phyloP scores from a whole-genome alignment of 2,113 vertebrate genomes.

The Elephantulus edwardii region DNA sequence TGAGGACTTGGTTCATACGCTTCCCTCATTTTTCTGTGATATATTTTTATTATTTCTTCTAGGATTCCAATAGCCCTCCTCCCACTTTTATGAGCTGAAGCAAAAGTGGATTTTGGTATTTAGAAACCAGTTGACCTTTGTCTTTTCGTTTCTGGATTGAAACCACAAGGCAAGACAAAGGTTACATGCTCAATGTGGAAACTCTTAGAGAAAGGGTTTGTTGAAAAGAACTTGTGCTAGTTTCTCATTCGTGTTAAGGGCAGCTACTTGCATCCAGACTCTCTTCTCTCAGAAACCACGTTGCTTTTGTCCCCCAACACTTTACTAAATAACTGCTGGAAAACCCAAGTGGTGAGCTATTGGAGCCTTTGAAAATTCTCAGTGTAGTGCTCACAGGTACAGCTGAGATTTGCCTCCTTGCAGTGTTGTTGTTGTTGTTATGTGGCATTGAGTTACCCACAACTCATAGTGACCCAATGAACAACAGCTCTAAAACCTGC shows the following conservation, averaged over 20 bases:
- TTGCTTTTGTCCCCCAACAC: background rate
- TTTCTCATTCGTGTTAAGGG: background rate
- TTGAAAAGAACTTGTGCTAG: background rate
- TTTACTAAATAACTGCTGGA: slow-evolving; percentile 26
- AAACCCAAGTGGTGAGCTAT: background rate
- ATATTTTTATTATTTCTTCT: background rate
- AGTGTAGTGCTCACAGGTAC: background rate
- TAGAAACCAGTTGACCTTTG: background rate
- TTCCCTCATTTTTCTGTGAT: background rate
- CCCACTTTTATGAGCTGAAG: background rate
- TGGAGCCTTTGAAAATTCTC: slow-evolving; percentile 4
- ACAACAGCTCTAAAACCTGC: too few species aligned
- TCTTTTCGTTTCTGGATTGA: background rate
- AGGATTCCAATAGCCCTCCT: background rate
- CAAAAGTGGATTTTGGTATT: background rate
- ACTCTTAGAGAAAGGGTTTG: background rate
- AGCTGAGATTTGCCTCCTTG: background rate
- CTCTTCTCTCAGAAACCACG: background rate
- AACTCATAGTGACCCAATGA: too few species aligned
- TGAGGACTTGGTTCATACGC: background rate
- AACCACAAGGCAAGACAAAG: background rate
- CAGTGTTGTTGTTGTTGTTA: too few species aligned
- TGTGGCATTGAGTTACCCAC: too few species aligned
- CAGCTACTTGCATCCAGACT: background rate
- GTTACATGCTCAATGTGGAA: fast-evolving